A percentile compares a stretch with the other conserved stretches of the same genome.
phyloP scores from a whole-genome alignment of 1,140 invertebrate species.

The Tetraneura akinire region DNA sequence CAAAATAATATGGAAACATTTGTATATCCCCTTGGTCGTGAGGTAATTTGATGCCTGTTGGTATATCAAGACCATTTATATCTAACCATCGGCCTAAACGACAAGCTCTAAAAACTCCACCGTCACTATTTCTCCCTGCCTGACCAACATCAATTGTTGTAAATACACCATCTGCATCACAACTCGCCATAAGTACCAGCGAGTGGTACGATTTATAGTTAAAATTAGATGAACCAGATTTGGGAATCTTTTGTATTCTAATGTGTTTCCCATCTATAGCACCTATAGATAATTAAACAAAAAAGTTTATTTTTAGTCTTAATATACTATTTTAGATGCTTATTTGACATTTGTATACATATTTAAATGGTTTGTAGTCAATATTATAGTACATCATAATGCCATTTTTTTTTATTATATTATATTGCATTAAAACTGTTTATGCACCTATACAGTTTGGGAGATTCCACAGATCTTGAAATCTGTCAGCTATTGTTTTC shows the following conservation, averaged over 20 bases:
- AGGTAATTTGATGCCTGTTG: not conserved
- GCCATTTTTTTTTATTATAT: too few relatives aligned
- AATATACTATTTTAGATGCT: not conserved
- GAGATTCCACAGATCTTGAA: too few relatives aligned
- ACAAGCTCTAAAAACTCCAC: conserved; percentile 4
- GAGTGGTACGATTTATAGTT: not conserved
- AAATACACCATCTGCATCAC: not conserved
- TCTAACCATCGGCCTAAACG: not conserved
- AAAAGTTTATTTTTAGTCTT: not conserved
- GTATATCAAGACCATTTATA: not conserved
- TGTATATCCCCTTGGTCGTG: not conserved
- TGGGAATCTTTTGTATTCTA: not conserved
- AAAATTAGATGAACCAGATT: not conserved
- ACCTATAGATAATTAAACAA: not conserved
- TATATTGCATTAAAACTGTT: too few relatives aligned
- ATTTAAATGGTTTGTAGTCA: not conserved
- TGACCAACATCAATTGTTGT: not conserved
- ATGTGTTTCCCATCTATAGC: conserved; percentile 1
- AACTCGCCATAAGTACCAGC: not conserved
- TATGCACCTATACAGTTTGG: too few relatives aligned
- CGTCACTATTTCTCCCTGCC: not conserved
- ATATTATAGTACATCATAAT: too few relatives aligned
- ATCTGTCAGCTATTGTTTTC: too few relatives aligned
- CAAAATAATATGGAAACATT: not conserved
- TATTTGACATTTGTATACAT: conserved; percentile 12